Conservation (phyloP, 2,113 vertebrate genomes). For the Chaetodon auriga region DNA sequence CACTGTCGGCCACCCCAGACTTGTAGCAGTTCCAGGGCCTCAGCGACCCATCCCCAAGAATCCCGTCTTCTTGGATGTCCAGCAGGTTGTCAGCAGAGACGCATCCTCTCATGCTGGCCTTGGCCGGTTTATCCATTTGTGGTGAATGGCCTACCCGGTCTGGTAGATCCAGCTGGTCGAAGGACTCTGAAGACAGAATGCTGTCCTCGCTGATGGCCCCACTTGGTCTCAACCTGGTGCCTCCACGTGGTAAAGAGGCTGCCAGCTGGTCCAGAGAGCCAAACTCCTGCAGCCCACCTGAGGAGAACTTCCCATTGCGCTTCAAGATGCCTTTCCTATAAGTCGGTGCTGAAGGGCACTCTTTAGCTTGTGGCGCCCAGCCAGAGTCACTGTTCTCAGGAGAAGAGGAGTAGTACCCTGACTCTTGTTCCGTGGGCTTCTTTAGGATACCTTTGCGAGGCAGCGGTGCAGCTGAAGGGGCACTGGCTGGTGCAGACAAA, state of each 20-base stretch:
- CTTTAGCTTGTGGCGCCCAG: slow-evolving; percentile 43
- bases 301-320: slow-evolving; percentile 90
- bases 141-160: slow-evolving; percentile 52
- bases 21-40: slow-evolving; percentile 83
- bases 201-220: slow-evolving; percentile 93
- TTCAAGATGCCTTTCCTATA: slow-evolving; percentile 93
- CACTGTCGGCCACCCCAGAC: slow-evolving; percentile 80
- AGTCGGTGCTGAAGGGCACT: slow-evolving; percentile 62
- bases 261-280: slow-evolving; percentile 86
- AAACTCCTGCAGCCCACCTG: slow-evolving; percentile 75
- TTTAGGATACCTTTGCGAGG: slow-evolving; percentile 97
- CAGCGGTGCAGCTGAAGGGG: background rate
- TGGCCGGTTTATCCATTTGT: slow-evolving; percentile 43
- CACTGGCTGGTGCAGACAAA: slow-evolving; percentile 35
- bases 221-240: slow-evolving; percentile 72
- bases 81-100: slow-evolving; percentile 92
- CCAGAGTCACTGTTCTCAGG: slow-evolving; percentile 88
- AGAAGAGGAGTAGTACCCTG: slow-evolving; percentile 91
- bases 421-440: slow-evolving; percentile 89
- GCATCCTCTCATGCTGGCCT: slow-evolving; percentile 85
- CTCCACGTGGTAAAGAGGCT: slow-evolving; percentile 48
- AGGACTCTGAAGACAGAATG: slow-evolving; percentile 96
- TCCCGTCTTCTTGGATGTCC: slow-evolving; percentile 80
- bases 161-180: slow-evolving; percentile 94
- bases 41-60: slow-evolving; percentile 52